Evolutionary conservation across 2,888 invertebrate genomes (phyloP), one percentile per base, ranked within the genome.

Genomic region (Nomada flava): DNA sequence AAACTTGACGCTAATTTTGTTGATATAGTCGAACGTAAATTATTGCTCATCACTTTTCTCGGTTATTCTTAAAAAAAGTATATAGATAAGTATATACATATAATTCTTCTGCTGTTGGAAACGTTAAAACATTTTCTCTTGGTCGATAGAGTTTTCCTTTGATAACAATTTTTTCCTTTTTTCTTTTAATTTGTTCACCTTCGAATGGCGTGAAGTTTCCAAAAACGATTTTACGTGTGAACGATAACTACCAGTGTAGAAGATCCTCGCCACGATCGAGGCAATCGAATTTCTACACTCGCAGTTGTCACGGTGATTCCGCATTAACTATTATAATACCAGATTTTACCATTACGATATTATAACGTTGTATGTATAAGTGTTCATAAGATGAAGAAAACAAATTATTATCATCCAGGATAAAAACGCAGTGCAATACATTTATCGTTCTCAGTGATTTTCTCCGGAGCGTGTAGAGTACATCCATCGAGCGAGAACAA

Each of bases 331-430:
- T 81, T 86, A 73, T 79, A 76, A 83, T 81, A 84, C 79, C 88
- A 88, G 84, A 87, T 87, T 87, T 84, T 87, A 87, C 84, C 82
- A 84, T 84, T 84, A 80, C 71, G 88, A 87, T 87, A 87, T 87
- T 88, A 86, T 83, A 86, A 88, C 74, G 74, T 83, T 87, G 69
- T 88, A 87, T 78, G 82, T 83, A 78, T 87, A 87, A 88, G 87
- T 88, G 82, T 87, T 87, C 84, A 84, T 81, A 69, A 78, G 69
- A 62, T 23, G 36, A 53, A 26, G 57, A 20, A 26, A 60, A 44
- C 18, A 23, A 53, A 20, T 81, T 79, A 87, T 82, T 76, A 79
- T 85, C 86, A 71, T 55, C 60, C 85, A 82, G 79, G 76, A 79
- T 79, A 77, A 74, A 64, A 67, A 82, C 67, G 65, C 84, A 83